These are phyloP conservation scores for Nicator chloris DNA, from an alignment of 2,113 vertebrate species.

Conservation along the genomic window DNA sequence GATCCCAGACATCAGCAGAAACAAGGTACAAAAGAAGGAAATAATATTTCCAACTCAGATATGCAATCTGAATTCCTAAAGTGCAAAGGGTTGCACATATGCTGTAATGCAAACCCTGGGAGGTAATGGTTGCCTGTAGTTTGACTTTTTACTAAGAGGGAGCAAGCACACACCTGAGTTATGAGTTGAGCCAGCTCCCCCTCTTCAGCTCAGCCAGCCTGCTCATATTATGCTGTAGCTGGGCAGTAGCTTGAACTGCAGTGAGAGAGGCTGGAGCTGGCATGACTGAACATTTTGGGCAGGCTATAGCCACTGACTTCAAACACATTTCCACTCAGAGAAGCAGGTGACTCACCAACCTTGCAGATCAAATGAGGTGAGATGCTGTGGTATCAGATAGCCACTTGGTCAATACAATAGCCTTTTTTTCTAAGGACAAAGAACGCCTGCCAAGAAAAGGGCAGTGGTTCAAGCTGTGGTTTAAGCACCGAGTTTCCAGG, in stretches of 20 bases:
- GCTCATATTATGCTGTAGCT: neutral
- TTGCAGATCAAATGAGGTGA: neutral
- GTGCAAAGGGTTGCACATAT: neutral
- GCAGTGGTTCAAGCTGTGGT: neutral
- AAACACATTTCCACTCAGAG: neutral
- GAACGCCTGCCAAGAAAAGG: neutral
- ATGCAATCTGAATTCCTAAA: conserved; percentile 3
- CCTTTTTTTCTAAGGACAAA: neutral
- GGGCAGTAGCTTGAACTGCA: neutral
- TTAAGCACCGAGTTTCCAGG: neutral
- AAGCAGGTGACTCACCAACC: neutral
- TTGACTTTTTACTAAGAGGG: neutral
- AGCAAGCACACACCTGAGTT: neutral
- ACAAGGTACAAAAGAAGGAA: neutral
- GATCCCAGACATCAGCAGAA: neutral
- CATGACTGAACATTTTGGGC: neutral
- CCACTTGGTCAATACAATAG: neutral
- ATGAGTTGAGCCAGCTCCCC: neutral
- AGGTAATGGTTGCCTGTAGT: neutral
- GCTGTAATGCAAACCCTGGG: neutral
- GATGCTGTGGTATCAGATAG: neutral
- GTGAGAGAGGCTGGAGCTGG: neutral
- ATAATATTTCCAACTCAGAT: neutral
- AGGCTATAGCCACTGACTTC: neutral
- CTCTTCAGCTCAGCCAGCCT: neutral